Evolutionary conservation across 1,140 invertebrate genomes (phyloP), one percentile per base, ranked within the genome.

Genomic region (Thaumatotibia leucotreta): DNA sequence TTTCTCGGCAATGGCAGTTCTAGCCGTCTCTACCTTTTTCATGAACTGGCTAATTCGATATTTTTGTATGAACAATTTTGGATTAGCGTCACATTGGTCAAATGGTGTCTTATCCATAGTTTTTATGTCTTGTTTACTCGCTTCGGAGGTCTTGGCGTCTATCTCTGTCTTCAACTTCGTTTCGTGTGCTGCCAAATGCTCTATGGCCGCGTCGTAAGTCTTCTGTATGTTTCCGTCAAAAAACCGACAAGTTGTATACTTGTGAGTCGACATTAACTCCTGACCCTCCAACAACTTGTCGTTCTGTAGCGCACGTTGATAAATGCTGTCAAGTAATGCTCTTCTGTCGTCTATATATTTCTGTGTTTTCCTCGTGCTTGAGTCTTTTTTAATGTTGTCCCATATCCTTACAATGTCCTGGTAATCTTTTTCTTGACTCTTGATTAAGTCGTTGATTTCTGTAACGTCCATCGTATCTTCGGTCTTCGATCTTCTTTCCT

Each of bases 351-450:
- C 27, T 6, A 61, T 61, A 14, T 61, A 61, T 27, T 31, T 61
- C 14, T 61, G 24, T 2, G 58, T 61, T 14, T 61, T 61, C n/a
- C 58, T 31, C n/a, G 4, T 14, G n/a, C 11, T 14, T 9, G 24
- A 31, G 27, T 61, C 58, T 20, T 61, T 61, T 14, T 31, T 61
- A 8, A 61, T 61, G 58, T 61, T 61, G n/a, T 31, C 27, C 58
- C 58, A 61, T n/a, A 61, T 61, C 27, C 58, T 61, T 61, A 8
- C 11, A 14, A 61, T 61, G 11, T 61, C 58, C 4, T 32, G 4
- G 24, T 32, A 31, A 32, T 61, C 24, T 14, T 31, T 32, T 27
- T 61, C 58, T 14, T 61, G 58, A 17, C n/a, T 35, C 35, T 63
- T 63, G 22, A 63, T 63, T 1, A 63, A n/a, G 8, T 35, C 32